These are phyloP conservation scores for Tubiluchus corallicola DNA, from an alignment of 2,888 invertebrate species.

Conservation along the genomic window DNA sequence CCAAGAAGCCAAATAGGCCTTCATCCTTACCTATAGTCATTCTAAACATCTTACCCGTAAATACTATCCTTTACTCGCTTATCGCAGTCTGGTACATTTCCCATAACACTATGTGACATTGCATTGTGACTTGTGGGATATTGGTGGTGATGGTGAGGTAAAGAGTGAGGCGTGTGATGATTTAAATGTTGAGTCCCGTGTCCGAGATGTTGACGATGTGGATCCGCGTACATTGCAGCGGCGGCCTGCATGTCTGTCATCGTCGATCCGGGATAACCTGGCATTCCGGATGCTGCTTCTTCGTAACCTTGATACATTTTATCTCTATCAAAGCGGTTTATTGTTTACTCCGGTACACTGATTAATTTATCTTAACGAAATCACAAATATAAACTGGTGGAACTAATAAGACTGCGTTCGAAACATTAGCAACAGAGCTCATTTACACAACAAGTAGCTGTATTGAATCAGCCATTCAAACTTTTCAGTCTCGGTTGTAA, in stretches of 20 bases:
- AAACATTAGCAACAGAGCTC: not conserved
- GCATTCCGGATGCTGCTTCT: not conserved
- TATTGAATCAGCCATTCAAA: no score
- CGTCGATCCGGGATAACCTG: not conserved
- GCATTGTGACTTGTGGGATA: not conserved
- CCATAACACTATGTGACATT: slow-evolving; percentile 3
- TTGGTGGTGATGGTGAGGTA: slow-evolving; percentile 3
- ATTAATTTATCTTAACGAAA: not conserved
- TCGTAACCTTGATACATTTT: not conserved
- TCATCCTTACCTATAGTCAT: no score
- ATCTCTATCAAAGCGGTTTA: no score
- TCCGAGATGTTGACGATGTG: not conserved
- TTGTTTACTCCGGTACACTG: no score
- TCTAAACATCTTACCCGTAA: slow-evolving; percentile 3
- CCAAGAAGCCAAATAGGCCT: no score
- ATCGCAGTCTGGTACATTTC: not conserved
- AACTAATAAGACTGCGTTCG: not conserved
- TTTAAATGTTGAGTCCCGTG: not conserved
- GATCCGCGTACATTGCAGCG: not conserved
- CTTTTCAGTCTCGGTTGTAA: no score
- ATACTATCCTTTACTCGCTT: not conserved
- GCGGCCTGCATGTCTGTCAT: not conserved
- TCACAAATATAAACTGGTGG: not conserved
- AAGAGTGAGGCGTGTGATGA: not conserved
- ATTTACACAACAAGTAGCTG: not conserved